A percentile compares a stretch with the other conserved stretches of the same genome.
Evolutionary conservation across 2,888 invertebrate genomes (phyloP).

Genomic region (Orthonychiurus folsomi): DNA sequence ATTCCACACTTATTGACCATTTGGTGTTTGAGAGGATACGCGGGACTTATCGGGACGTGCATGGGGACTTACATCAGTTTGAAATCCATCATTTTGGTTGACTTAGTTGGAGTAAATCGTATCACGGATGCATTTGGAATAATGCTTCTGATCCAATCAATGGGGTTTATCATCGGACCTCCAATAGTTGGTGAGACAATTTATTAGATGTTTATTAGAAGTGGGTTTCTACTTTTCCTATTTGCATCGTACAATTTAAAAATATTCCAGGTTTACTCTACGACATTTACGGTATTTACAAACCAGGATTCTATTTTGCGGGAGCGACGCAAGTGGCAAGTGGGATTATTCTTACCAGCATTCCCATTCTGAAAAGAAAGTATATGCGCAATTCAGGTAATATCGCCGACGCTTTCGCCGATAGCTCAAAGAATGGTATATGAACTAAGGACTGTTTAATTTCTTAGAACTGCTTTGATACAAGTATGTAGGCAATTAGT

Average conservation of each 20-base stretch:
- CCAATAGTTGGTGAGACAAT: slow-evolving; percentile 3
- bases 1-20: background rate
- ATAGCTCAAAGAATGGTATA: too few relatives aligned
- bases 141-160: background rate
- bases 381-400: too few relatives aligned
- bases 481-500: too few relatives aligned
- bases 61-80: slow-evolving; percentile 4
- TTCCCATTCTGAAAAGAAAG: too few relatives aligned
- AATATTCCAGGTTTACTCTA: slow-evolving; percentile 2
- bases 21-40: background rate
- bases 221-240: background rate
- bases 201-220: background rate
- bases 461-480: too few relatives aligned
- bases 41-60: background rate
- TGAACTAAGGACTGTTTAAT: too few relatives aligned
- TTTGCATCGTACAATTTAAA: background rate
- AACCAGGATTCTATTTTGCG: slow-evolving; percentile 6
- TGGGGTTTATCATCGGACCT: slow-evolving; percentile 9
- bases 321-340: background rate
- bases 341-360: background rate
- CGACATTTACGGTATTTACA: slow-evolving; percentile 3
- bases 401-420: too few relatives aligned
- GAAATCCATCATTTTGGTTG: slow-evolving; percentile 10
- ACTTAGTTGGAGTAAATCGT: background rate
- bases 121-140: slow-evolving; percentile 12